Evolutionary conservation across 2,888 invertebrate species (phyloP), one percentile per base, ranked within the genome.

Genomic region (Drosophila cognata): DNA sequence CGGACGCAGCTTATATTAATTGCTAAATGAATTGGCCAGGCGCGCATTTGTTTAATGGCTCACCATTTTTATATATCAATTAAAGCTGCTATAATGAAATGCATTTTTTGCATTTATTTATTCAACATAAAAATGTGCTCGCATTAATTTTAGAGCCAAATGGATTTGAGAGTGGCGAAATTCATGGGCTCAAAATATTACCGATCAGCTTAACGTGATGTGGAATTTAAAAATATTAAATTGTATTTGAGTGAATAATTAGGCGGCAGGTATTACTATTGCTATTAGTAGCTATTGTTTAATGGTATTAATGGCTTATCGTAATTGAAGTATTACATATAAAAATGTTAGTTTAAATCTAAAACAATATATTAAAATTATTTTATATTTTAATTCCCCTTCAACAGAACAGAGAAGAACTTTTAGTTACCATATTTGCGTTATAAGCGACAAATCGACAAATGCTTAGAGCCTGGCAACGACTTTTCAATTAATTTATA

Each of bases 401-500:
- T 18, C 1, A 13, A 46, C 10, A 33, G 33, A 11, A 33, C 10
- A 4, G 3, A 13, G 4, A 13, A 11, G 7, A 21, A 7, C 7
- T 10, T 41, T 13, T 33, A 53, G 61, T 50, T 61, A 8, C 18
- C 46, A 50, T 31, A 57, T 62, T 25, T 60, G 33, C 11, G 50
- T 25, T 56, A 21, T 48, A 28, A 25, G 46, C n/a, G 13, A 13
- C 18, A 4, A 61, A 71, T 73, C 70, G 48, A 72, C 74, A 64
- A 74, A 60, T 36, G 63, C 53, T 52, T 46, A 52, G 67, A 41
- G 64, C 71, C 61, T 65, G 74, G 51, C 65, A 78, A 64, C 71
- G 88, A 91, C 83, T 86, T 91, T 92, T 77, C 84, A 91, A 92
- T 91, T 91, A 92, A 90, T 90, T 88, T 87, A 55, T 74, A 81